Evolutionary conservation across 2,797 vertebrate genomes (phyloP), one percentile per base, ranked within the genome.

Genomic region (Coracias cyanogaster): DNA sequence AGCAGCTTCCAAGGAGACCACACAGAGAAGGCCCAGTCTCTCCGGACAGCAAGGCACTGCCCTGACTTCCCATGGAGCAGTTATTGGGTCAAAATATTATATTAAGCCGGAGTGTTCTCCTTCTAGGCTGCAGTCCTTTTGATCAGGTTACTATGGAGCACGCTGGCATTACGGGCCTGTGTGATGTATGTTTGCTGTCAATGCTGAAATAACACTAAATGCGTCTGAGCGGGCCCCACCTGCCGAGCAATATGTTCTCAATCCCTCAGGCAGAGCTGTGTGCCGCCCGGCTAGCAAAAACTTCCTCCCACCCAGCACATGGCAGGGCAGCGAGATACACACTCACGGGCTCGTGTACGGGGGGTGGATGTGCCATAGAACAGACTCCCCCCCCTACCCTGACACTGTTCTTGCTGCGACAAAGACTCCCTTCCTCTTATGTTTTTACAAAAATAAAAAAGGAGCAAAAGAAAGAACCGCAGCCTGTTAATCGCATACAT

Each of bases 101-200:
- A 97, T 97, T 95, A 97, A 94, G 97, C 98, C 93, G 12, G 78
- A 86, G 97, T 73, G 93, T 91, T 98, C 97, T 96, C 98, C 98
- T 98, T 97, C 98, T 97, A 96, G 98, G 98, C 64, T 93, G 97
- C 97, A 86, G 97, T 92, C 95, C 98, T 98, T 77, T 96, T 97
- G 98, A 98, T 98, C 98, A 97, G 97, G 98, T 97, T 97, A 97
- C 97, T 92, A 94, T 45, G 96, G 91, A 73, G 98, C 98, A 98
- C 96, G 97, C 98, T 98, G 98, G 92, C 98, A 98, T 98, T 98
- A 98, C 89, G 94, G 98, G 98, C 96, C 95, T 24, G 58, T 69
- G 96, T 99, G 99, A 99, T 99, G 97, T 98, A 99, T 99, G 99
- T 98, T 98, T 98, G 98, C 98, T 99, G 99, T 99, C 99, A 99